Evolutionary conservation across 2,113 vertebrate genomes (phyloP), one percentile per base, ranked within the genome.

Genomic region (Grammomys dolichurus): DNA sequence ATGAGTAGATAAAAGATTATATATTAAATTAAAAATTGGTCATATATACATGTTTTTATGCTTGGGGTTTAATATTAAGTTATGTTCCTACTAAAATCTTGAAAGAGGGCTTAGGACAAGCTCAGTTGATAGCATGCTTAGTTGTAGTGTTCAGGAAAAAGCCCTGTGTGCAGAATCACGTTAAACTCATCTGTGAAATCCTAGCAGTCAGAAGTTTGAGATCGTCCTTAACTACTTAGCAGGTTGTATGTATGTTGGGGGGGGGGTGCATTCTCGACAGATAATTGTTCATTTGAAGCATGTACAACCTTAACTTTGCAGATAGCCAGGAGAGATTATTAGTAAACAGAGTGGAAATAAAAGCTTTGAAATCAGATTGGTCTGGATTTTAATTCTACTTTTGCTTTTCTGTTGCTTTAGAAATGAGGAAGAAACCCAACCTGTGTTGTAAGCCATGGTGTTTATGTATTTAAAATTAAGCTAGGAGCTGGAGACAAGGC

Each of bases 271-370:
- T 43, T 91, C 13, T 24, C 76, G 60, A 84, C 95, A 92, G 43
- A 65, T 67, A 54, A 26, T 56, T 80, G n/a, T 33, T 93, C 65
- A n/a, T 93, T 78, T 91, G 91, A 73, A 92, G 63, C 78, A 51
- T 60, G 56, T 87, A 6, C 75, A 73, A 33, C 48, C 77, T 76
- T n/a, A 76, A 60, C 95, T 2, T 92, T 90, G 11, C 58, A 85
- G 73, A 70, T 70, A 36, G 65, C 0, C 73, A 31, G n/a, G 87
- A 87, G n/a, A 65, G 43, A 46, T 76, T 26, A 46, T 5, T 67
- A 65, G 17, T n/a, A 28, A 82, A 24, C 63, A 46, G 22, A 22
- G n/a, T 73, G 11, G 60, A 48, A 86, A 67, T 48, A 58, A 26
- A 24, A 90, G n/a, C n/a, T 81, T 51, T 43, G 82, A 70, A 88